Base-by-base conservation (phyloP, 2,888 invertebrate species). In the Petrolisthes manimaculis region DNA sequence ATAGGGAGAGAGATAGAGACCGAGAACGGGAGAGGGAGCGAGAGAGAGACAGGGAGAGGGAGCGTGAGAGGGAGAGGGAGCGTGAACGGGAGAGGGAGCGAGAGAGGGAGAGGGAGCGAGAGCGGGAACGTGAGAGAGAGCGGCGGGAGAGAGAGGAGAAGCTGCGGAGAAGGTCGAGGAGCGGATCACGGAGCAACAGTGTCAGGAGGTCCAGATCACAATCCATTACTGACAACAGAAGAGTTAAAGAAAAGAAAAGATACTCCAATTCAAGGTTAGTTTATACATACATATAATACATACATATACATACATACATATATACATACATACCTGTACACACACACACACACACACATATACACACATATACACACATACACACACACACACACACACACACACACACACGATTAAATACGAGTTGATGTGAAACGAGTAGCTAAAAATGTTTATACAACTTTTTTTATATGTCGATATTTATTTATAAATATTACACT, bases 31-130 rank as follows among this genome's bases (percentile, higher is more conserved):
- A 93, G 88, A 92, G 93, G n/a, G 93, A 92, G n/a, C 91, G 92
- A 69, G 93, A 92, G 86, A 91, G 93, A 89, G 91, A 92, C 90
- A 86, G 92, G 89, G 92, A 92, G 92, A 91, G 92, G 53, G 94
- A 93, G 92, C 95, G 93, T 94, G 95, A 93, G 93, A 93, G 93
- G 90, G 93, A 91, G 51, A 83, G 89, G 80, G 80, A 89, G 80
- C 75, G 90, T 74, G 84, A 87, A 78, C 24, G 89, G 69, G 74
- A 88, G 54, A 78, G 88, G 6, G 88, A 88, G 54, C 88, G 87
- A 78, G 82, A 89, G 79, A 87, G 82, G 56, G 87, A 89, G 78
- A 84, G 84, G 84, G 88, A 88, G 24, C 69, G 88, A 53, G 88
- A 88, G 74, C 84, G 88, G 61, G 88, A 89, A 67, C 81, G 89